Conservation (phyloP, 2,888 invertebrate species). For the Nomada ruficornis region DNA sequence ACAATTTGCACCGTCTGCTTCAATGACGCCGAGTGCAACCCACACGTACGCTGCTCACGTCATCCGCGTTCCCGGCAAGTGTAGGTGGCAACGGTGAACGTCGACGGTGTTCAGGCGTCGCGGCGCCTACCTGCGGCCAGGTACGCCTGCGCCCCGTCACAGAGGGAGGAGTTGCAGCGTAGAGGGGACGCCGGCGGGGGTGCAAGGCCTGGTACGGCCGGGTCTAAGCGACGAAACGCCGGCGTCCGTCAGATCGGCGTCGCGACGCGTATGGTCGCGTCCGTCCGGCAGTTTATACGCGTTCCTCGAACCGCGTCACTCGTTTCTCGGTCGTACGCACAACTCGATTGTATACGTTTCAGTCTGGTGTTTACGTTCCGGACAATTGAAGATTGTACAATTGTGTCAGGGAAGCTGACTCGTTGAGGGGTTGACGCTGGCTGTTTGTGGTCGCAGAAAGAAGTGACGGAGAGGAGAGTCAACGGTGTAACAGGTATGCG, state of each 20-base stretch:
- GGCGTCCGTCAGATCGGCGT: conserved; percentile 79
- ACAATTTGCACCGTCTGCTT: background rate
- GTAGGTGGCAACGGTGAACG: conserved; percentile 23
- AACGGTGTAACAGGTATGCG: conserved; percentile 66
- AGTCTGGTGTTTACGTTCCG: conserved; percentile 34
- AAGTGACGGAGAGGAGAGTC: conserved; percentile 40
- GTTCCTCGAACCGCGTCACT: conserved; percentile 12
- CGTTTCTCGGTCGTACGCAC: conserved; percentile 31
- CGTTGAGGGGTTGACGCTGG: background rate
- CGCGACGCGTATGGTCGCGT: conserved; percentile 72
- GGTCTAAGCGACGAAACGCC: conserved; percentile 78
- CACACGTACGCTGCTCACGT: conserved; percentile 26
- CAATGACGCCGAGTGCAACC: conserved; percentile 18
- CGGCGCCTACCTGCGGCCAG: conserved; percentile 48
- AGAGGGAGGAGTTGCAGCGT: conserved; percentile 49
- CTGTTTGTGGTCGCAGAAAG: background rate
- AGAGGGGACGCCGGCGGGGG: conserved; percentile 55
- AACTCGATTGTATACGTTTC: conserved; percentile 10
- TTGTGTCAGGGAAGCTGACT: background rate
- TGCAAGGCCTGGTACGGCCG: conserved; percentile 77
- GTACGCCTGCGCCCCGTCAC: conserved; percentile 56
- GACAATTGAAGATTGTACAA: background rate
- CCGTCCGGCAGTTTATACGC: conserved; percentile 63
- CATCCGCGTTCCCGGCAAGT: conserved; percentile 15
- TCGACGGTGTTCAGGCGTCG: conserved; percentile 39